Evolutionary conservation across 2,797 vertebrate genomes (phyloP), one percentile per base, ranked within the genome.

Genomic region (Acridotheres tristis): DNA sequence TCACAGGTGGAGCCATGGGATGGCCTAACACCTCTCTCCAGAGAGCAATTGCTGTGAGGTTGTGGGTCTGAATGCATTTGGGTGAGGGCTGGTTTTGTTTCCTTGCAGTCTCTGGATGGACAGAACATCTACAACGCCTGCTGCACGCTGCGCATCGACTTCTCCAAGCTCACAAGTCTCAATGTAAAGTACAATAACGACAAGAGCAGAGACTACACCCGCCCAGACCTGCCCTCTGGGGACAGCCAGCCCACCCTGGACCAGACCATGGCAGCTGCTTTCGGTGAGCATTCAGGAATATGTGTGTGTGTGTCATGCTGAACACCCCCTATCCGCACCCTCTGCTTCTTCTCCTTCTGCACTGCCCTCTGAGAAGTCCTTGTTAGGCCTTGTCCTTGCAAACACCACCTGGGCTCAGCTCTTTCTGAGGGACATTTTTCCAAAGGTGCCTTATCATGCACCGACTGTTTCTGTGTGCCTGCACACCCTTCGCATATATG

Each of bases 141-240:
- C 96, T 99, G 99, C 89, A 99, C 99, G 0, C 98, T 99, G 93
- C 98, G 99, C 89, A 99, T 99, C 26, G 99, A 98, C 91, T 99
- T 99, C 97, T 99, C 99, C 54, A 99, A 99, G 93, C 99, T 99
- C 78, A 99, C 98, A 2, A 99, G 98, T 91, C 98, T 99, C 90
- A 99, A 99, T 8, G 98, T 99, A 5, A 99, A 99, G 36, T 99
- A 99, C 97, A 99, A 99, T 92, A 99, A 99, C 0, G 99, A 99
- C 53, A 99, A 99, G 96, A 99, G 99, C 90, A 98, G 99, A 1
- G 99, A 99, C 93, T 99, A 99, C 84, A 99, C 99, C 0, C 97
- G 99, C 11, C 99, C 99, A 0, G 99, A 99, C 95, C 97, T 99
- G 40, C 99, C 99, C 18, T 98, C 98, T 1, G 99, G 99, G 21